Evolutionary conservation across 2,888 invertebrate genomes (phyloP).

Genomic region (Eristalis pertinax): DNA sequence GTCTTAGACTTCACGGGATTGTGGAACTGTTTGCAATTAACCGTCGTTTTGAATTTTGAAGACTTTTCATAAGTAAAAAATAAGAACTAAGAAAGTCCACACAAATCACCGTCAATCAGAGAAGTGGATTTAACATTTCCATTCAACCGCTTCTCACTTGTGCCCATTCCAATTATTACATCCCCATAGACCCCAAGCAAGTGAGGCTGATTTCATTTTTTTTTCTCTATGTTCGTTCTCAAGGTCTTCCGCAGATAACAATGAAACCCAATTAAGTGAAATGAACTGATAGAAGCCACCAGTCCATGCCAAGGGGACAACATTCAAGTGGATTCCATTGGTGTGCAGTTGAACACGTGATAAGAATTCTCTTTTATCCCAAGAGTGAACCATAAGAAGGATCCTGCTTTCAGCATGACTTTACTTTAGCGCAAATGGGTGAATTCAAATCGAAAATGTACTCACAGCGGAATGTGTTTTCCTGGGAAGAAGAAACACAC

Average conservation of each 20-base stretch:
- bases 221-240: not conserved
- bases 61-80: too few relatives aligned
- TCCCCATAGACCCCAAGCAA: not conserved
- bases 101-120: not conserved
- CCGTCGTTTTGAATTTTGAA: too few relatives aligned
- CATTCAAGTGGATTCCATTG: conserved; percentile 14
- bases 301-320: conserved; percentile 15
- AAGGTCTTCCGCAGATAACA: not conserved
- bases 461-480: not conserved
- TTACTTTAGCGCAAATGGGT: conserved; percentile 4
- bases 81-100: too few relatives aligned
- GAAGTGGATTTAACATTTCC: too few relatives aligned
- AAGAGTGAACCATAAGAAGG: conserved; percentile 4
- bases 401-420: not conserved
- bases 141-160: too few relatives aligned
- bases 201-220: not conserved
- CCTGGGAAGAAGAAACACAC: not conserved
- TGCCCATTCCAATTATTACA: not conserved
- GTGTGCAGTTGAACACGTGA: conserved; percentile 46
- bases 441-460: conserved; percentile 3
- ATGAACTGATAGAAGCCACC: conserved; percentile 17
- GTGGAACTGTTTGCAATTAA: too few relatives aligned
- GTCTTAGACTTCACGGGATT: too few relatives aligned
- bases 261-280: conserved; percentile 33
- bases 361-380: conserved; percentile 46